These are phyloP conservation scores for Upupa epops DNA, from an alignment of 2,113 vertebrate species.

Conservation along the genomic window DNA sequence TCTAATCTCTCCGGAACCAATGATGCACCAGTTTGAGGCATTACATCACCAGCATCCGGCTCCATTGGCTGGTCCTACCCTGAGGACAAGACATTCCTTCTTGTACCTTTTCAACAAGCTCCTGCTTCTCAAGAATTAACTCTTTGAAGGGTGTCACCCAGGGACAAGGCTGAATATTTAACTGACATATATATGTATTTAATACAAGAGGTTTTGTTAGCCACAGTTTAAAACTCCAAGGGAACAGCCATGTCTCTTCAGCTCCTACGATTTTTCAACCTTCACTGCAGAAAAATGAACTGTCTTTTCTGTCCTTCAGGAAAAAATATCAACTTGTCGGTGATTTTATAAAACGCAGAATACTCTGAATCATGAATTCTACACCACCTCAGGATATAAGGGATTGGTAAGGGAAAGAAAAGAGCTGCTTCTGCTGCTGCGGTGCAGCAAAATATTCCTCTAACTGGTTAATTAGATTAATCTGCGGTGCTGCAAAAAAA, in stretches of 20 bases:
- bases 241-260: neutral
- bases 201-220: neutral
- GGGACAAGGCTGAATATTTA: neutral
- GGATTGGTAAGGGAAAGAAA: neutral
- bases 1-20: constrained; percentile 13
- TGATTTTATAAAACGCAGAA: neutral
- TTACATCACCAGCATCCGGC: constrained; percentile 57
- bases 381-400: neutral
- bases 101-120: constrained; percentile 44
- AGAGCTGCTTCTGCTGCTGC: neutral
- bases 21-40: constrained; percentile 30
- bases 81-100: constrained; percentile 37
- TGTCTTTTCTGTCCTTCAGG: neutral
- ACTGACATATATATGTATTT: neutral
- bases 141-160: constrained; percentile 21
- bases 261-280: neutral
- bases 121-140: constrained; percentile 57
- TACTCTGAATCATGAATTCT: neutral
- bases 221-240: neutral
- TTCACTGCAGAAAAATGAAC: constrained; percentile 31
- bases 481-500: neutral
- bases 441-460: neutral
- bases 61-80: constrained; percentile 57
- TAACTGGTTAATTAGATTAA: constrained; percentile 60
- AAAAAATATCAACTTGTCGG: neutral